These are phyloP conservation scores for Odontamblyopus rebecca DNA, from an alignment of 2,797 vertebrate species.

Conservation along the genomic window DNA sequence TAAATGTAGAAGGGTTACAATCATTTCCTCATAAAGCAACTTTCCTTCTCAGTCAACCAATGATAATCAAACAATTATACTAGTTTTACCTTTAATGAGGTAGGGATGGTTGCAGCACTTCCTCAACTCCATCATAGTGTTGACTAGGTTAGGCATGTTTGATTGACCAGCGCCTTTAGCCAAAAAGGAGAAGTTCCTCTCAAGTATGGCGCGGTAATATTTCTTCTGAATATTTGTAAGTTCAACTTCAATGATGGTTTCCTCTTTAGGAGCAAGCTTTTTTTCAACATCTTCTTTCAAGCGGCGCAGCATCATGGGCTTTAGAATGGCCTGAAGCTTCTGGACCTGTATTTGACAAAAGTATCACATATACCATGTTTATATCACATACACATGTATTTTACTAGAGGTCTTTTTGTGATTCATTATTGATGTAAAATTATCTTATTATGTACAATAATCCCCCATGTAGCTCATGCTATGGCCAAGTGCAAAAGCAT, in stretches of 20 bases:
- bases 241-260: slow-evolving; percentile 98
- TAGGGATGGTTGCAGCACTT: slow-evolving; percentile 99
- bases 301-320: slow-evolving; percentile 98
- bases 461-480: background rate
- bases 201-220: slow-evolving; percentile 96
- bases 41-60: background rate
- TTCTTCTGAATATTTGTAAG: slow-evolving; percentile 99
- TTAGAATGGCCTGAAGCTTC: slow-evolving; percentile 95
- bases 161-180: slow-evolving; percentile 95
- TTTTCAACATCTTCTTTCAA: slow-evolving; percentile 99
- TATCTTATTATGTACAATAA: background rate
- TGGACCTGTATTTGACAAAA: slow-evolving; percentile 84
- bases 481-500: background rate
- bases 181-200: slow-evolving; percentile 98
- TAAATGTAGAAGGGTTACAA: background rate
- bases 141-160: slow-evolving; percentile 98
- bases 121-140: slow-evolving; percentile 99
- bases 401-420: background rate
- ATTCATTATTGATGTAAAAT: background rate
- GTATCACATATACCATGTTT: background rate
- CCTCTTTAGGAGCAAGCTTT: slow-evolving; percentile 96
- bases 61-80: background rate
- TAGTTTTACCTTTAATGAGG: slow-evolving; percentile 88
- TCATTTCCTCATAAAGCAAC: background rate
- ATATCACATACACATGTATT: background rate